A percentile compares a stretch with the other conserved stretches of the same genome.
Evolutionary conservation across 2,797 vertebrate species (phyloP).

Genomic region (Manis javanica): DNA sequence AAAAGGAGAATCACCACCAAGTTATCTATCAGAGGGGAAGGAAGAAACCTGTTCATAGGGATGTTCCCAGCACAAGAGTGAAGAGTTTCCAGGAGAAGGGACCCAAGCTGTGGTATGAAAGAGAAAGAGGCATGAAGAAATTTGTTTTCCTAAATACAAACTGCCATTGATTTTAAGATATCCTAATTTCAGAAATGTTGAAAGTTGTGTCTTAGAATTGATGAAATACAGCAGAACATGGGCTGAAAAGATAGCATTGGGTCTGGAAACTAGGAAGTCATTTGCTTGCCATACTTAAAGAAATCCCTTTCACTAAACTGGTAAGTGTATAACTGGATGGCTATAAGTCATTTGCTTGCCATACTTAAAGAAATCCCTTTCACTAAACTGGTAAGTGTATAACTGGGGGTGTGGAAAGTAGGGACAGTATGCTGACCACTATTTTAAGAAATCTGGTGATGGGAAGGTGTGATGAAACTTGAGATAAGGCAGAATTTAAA

Average conservation of each 20-base stretch:
- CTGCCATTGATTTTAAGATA: not conserved
- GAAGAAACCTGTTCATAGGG: not conserved
- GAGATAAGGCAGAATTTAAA: not conserved
- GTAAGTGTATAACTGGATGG: not conserved
- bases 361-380: too few relatives aligned
- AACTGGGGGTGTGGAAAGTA: not conserved
- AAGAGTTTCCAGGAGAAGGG: not conserved
- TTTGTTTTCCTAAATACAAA: not conserved
- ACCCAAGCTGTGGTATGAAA: not conserved
- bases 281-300: not conserved
- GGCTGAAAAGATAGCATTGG: not conserved
- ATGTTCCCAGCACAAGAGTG: not conserved
- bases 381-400: too few relatives aligned
- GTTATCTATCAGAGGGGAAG: not conserved
- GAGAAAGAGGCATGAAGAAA: not conserved
- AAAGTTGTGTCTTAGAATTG: not conserved
- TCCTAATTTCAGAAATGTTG: not conserved
- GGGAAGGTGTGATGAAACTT: not conserved
- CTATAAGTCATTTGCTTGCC: not conserved
- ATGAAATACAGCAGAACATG: not conserved
- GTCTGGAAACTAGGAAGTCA: not conserved
- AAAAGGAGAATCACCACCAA: not conserved
- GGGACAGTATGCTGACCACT: not conserved
- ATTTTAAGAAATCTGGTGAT: too few relatives aligned
- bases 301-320: not conserved